Conservation (phyloP, 1,140 invertebrate genomes). For the Leptonema lineaticorne region DNA sequence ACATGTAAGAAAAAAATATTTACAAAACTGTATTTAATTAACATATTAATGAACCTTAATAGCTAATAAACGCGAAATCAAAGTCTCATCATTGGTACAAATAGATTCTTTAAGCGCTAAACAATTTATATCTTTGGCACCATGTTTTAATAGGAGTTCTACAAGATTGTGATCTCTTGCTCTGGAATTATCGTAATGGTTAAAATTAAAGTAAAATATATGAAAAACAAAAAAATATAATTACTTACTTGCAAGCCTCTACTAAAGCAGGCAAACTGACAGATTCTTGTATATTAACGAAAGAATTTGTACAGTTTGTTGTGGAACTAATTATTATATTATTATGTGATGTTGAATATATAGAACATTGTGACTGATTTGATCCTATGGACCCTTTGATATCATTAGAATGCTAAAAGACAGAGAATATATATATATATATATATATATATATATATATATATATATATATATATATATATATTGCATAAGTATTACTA, state of each 20-base stretch:
- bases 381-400: slow-evolving; percentile 25
- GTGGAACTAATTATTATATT: background rate
- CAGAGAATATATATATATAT: background rate
- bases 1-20: slow-evolving; percentile 41
- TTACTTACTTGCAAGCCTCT: slow-evolving; percentile 63
- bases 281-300: slow-evolving; percentile 26
- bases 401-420: slow-evolving; percentile 35
- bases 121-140: slow-evolving; percentile 86
- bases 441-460: background rate
- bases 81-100: slow-evolving; percentile 67
- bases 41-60: slow-evolving; percentile 62
- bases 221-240: background rate
- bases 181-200: slow-evolving; percentile 41
- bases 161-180: slow-evolving; percentile 62
- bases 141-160: slow-evolving; percentile 78
- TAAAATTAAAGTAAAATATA: background rate
- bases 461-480: no score
- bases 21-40: slow-evolving; percentile 15
- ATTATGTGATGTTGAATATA: slow-evolving; percentile 16
- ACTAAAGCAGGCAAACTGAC: slow-evolving; percentile 57
- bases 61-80: slow-evolving; percentile 74
- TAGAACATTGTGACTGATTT: slow-evolving; percentile 33
- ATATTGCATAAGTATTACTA: background rate
- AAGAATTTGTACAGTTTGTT: background rate
- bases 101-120: slow-evolving; percentile 75